A percentile compares a stretch with the other conserved stretches of the same genome.
phyloP scores from a whole-genome alignment of 2,888 invertebrate species.

The Fragum fragum region DNA sequence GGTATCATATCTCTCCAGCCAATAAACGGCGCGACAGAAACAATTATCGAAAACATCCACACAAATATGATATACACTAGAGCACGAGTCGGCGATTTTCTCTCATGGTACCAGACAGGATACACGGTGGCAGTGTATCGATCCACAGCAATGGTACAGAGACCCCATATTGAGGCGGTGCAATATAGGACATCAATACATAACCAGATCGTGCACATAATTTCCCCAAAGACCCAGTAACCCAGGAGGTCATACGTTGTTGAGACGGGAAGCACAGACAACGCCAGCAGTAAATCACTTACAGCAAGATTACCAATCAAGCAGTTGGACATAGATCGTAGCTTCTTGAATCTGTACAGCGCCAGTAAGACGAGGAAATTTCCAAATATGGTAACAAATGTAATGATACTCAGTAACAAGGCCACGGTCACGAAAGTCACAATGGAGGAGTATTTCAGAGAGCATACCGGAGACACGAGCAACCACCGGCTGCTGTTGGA shows the following conservation, averaged over 20 bases:
- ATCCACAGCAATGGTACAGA: constrained; percentile 86
- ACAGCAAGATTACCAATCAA: constrained; percentile 86
- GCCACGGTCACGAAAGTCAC: constrained; percentile 77
- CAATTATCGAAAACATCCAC: constrained; percentile 86
- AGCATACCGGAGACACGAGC: constrained; percentile 75
- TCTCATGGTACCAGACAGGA: constrained; percentile 86
- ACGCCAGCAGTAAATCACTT: constrained; percentile 86
- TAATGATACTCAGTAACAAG: constrained; percentile 81
- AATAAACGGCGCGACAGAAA: constrained; percentile 86
- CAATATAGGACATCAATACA: constrained; percentile 86
- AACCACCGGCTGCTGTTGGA: constrained; percentile 77
- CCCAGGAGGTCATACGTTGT: constrained; percentile 84
- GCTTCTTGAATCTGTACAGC: constrained; percentile 81
- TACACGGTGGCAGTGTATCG: constrained; percentile 87
- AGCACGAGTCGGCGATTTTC: constrained; percentile 82
- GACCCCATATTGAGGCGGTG: constrained; percentile 87
- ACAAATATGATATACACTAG: constrained; percentile 85
- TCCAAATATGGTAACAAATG: constrained; percentile 84
- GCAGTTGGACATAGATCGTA: constrained; percentile 86
- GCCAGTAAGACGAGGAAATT: constrained; percentile 85
- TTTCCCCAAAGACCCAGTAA: constrained; percentile 86
- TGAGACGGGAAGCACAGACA: constrained; percentile 86
- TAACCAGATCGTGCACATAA: constrained; percentile 84
- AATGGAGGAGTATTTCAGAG: constrained; percentile 76
- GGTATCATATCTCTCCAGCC: constrained; percentile 83